phyloP scores from a whole-genome alignment of 2,888 invertebrate genomes.

The Drosophila birchii region DNA sequence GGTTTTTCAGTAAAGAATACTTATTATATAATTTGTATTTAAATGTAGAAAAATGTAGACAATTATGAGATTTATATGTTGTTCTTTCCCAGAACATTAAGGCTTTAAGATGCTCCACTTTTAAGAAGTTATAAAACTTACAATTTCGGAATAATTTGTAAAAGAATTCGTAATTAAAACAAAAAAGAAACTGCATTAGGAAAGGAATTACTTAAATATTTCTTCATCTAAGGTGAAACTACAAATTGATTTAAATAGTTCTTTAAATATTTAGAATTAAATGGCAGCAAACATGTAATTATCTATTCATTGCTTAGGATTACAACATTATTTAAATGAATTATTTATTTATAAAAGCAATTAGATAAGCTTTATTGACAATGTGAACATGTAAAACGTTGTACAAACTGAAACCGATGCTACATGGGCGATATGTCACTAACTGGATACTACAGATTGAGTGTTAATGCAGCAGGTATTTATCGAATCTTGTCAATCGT shows the following conservation, averaged over 20 bases:
- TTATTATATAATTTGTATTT: slow-evolving; percentile 10
- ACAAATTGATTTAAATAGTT: background rate
- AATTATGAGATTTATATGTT: background rate
- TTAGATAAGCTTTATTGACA: slow-evolving; percentile 15
- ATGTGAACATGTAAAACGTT: slow-evolving; percentile 7
- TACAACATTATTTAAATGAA: background rate
- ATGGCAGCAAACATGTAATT: background rate
- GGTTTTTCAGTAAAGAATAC: slow-evolving; percentile 8
- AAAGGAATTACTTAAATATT: background rate
- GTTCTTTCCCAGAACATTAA: background rate
- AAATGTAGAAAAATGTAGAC: background rate
- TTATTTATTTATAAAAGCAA: background rate
- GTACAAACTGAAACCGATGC: slow-evolving; percentile 16
- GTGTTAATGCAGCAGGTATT: slow-evolving; percentile 27
- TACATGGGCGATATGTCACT: slow-evolving; percentile 35
- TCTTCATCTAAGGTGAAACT: background rate
- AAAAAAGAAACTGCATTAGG: background rate
- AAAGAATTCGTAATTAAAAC: background rate
- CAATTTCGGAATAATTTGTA: too few relatives aligned
- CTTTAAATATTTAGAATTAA: background rate
- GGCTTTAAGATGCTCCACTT: background rate
- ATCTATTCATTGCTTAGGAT: background rate
- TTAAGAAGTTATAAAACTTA: too few relatives aligned
- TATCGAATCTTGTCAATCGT: slow-evolving; percentile 43
- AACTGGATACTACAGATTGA: slow-evolving; percentile 25